These are phyloP conservation scores for Bombus polaris DNA, from an alignment of 1,140 invertebrate species.

Conservation along the genomic window DNA sequence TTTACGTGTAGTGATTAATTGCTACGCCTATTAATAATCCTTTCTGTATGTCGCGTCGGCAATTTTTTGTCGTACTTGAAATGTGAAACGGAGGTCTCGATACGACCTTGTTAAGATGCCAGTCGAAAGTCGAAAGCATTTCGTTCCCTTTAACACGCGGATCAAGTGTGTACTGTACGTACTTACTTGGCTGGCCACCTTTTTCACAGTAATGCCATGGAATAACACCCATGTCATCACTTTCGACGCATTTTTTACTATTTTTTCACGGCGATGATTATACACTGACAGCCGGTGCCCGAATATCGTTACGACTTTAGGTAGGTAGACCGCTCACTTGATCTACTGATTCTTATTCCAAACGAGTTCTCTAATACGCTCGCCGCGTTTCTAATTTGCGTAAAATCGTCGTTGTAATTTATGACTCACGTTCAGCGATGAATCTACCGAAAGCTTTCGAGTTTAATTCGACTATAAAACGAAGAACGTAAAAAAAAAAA, in stretches of 20 bases:
- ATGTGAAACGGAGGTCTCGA: conserved; percentile 28
- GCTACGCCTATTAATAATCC: conserved; percentile 7
- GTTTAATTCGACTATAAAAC: not conserved
- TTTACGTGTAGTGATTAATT: not conserved
- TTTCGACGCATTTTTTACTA: conserved; percentile 19
- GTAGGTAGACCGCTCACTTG: not conserved
- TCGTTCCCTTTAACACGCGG: not conserved
- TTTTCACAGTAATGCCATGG: not conserved
- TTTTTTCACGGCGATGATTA: conserved; percentile 7
- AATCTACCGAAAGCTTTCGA: not conserved
- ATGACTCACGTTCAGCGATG: not conserved
- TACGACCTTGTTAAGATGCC: conserved; percentile 24
- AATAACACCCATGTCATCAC: conserved; percentile 31
- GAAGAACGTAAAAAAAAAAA: not conserved
- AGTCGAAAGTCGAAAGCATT: not conserved
- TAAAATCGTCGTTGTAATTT: conserved; percentile 2
- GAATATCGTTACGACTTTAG: not conserved
- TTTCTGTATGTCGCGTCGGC: not conserved
- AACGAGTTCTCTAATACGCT: not conserved
- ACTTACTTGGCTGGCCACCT: not conserved
- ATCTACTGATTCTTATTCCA: not conserved
- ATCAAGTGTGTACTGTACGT: not conserved
- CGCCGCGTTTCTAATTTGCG: not conserved
- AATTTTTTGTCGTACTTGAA: conserved; percentile 17
- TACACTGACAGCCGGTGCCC: not conserved